Percentiles rank a stretch among this genome's conserved stretches.
These are phyloP conservation scores for Carterocephalus palaemon DNA, from an alignment of 2,888 invertebrate genomes.

Conservation along the genomic window DNA sequence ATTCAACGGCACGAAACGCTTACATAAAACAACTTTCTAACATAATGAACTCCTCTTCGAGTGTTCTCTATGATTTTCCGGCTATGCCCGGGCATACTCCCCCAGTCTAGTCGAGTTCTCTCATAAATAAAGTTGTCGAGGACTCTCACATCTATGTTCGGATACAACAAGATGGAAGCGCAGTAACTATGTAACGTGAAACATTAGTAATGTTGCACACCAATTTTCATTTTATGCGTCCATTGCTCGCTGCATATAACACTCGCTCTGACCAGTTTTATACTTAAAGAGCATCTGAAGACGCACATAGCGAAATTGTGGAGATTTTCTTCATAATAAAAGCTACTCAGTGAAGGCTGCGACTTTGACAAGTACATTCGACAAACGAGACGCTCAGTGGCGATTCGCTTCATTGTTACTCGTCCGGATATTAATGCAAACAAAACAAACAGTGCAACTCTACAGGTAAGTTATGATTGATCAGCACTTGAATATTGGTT, in stretches of 20 bases:
- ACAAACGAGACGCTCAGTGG: slow-evolving; percentile 38
- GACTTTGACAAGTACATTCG: slow-evolving; percentile 39
- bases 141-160: slow-evolving; percentile 44
- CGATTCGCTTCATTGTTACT: slow-evolving; percentile 39
- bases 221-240: slow-evolving; percentile 4
- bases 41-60: slow-evolving; percentile 29
- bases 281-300: slow-evolving; percentile 17
- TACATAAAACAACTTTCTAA: slow-evolving; percentile 19
- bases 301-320: background rate
- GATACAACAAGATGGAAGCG: slow-evolving; percentile 45
- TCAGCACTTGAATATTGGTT: too few species aligned
- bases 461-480: too few species aligned
- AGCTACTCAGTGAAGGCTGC: slow-evolving; percentile 26
- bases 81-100: slow-evolving; percentile 27
- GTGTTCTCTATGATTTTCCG: slow-evolving; percentile 29
- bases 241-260: slow-evolving; percentile 13
- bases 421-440: slow-evolving; percentile 9
- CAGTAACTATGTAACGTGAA: slow-evolving; percentile 20
- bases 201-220: background rate
- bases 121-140: slow-evolving; percentile 63
- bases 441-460: too few species aligned
- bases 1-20: slow-evolving; percentile 13
- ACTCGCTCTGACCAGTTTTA: background rate
- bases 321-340: background rate
- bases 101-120: slow-evolving; percentile 44